Conservation (phyloP, 2,113 vertebrate species). For the Corythaixoides concolor region DNA sequence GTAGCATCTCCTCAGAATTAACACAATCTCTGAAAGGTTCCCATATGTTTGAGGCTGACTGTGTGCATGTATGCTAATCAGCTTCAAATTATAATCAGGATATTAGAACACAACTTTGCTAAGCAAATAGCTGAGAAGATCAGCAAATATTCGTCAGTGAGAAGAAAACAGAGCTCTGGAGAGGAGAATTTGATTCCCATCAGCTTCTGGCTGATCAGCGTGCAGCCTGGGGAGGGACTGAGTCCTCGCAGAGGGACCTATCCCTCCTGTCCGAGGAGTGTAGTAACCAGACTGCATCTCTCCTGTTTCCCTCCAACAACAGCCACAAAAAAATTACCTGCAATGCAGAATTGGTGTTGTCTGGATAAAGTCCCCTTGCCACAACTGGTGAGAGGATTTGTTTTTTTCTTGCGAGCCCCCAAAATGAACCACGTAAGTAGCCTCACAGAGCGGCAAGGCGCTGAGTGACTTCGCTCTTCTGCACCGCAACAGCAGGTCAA, state of each 20-base stretch:
- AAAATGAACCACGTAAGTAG: neutral
- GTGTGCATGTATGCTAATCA: neutral
- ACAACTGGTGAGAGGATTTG: neutral
- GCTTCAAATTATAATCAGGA: slow-evolving; percentile 17
- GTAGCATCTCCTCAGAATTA: slow-evolving; percentile 11
- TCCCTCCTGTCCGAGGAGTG: neutral
- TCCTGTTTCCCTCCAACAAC: neutral
- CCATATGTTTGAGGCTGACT: neutral
- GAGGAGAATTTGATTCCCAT: neutral
- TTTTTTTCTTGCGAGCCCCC: neutral
- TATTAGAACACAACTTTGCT: slow-evolving; percentile 1
- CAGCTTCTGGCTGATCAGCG: neutral
- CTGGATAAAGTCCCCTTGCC: neutral
- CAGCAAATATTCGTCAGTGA: neutral
- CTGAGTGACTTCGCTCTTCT: neutral
- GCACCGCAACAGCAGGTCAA: neutral
- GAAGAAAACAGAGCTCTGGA: neutral
- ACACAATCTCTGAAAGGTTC: neutral
- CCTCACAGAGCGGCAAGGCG: neutral
- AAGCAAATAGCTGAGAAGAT: neutral
- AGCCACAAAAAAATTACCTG: neutral
- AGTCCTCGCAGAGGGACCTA: neutral
- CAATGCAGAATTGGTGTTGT: neutral
- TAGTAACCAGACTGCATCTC: neutral
- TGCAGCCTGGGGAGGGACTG: neutral